A percentile compares a stretch with the other conserved stretches of the same genome.
These are phyloP conservation scores for Meteorus sp. DNA, from an alignment of 1,140 invertebrate genomes.

Conservation along the genomic window DNA sequence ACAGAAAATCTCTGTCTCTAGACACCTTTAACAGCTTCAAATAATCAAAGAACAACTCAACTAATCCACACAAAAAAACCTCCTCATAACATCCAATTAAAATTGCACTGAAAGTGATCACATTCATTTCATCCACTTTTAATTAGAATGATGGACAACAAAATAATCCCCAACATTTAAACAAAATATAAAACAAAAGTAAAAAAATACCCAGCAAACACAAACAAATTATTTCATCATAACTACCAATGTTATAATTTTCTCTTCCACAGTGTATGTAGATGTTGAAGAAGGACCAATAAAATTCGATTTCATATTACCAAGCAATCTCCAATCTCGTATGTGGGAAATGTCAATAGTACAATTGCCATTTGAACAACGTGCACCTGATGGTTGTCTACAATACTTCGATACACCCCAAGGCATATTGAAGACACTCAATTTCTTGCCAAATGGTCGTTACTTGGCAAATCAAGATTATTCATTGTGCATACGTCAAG, in stretches of 20 bases:
- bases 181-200: too few relatives aligned
- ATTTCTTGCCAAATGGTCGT: constrained; percentile 77
- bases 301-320: constrained; percentile 62
- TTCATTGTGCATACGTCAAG: constrained; percentile 73
- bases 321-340: constrained; percentile 63
- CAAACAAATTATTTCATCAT: neutral
- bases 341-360: constrained; percentile 76
- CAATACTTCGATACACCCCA: constrained; percentile 68
- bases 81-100: too few relatives aligned
- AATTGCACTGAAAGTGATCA: too few relatives aligned
- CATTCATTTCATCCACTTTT: too few relatives aligned
- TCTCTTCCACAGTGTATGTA: constrained; percentile 65
- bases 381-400: constrained; percentile 73
- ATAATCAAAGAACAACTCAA: too few relatives aligned
- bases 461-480: constrained; percentile 80
- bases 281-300: constrained; percentile 64
- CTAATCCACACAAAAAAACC: too few relatives aligned
- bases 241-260: neutral
- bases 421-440: constrained; percentile 73
- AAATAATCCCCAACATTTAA: too few relatives aligned
- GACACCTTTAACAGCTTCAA: too few relatives aligned
- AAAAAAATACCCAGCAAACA: too few relatives aligned
- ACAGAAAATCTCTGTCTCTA: too few relatives aligned
- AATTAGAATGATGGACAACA: too few relatives aligned
- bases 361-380: constrained; percentile 72